Evolutionary conservation across 2,113 vertebrate genomes (phyloP), one percentile per base, ranked within the genome.

Genomic region (Rallus limicola): DNA sequence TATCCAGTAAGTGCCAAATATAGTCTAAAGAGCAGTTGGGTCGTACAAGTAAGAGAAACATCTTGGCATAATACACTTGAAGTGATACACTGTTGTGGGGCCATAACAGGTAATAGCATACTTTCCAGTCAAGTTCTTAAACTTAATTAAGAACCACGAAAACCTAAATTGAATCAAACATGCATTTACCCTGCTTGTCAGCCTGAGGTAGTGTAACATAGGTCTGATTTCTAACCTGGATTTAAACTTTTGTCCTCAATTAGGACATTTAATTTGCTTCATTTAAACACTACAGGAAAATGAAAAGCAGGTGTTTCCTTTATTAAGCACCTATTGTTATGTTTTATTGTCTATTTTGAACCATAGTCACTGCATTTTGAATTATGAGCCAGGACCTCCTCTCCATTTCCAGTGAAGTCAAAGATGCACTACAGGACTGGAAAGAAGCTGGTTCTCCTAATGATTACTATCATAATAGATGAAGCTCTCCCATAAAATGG

Each of bases 281-380:
- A 77, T 74, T 89, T 92, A 80, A 92, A 78, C 40, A 21, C 28
- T 65, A 12, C 59, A 93, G 91, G 88, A 89, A 96, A 94, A 95
- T 86, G 15, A 88, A 86, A 96, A 86, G 31, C 96, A 91, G 83
- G 77, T 95, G 93, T 94, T 95, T 96, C 86, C 65, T 94, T 92
- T 68, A 50, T 46, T 81, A 19, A 86, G 62, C 21, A 77, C n/a
- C 92, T 84, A 86, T 86, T 94, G 80, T 88, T 82, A 50, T n/a
- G 19, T 13, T 90, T 70, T 91, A 50, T 86, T 81, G 96, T 88
- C 68, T 95, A 85, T 83, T 92, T 78, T 71, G 34, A 84, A 29
- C 89, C 75, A 33, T 8, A 52, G 33, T 79, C 13, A 36, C 31
- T 31, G 36, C 36, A 46, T 50, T 96, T 92, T 83, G 44, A 88